Conservation (phyloP, 1,140 invertebrate genomes). For the Drosophila persimilis region DNA sequence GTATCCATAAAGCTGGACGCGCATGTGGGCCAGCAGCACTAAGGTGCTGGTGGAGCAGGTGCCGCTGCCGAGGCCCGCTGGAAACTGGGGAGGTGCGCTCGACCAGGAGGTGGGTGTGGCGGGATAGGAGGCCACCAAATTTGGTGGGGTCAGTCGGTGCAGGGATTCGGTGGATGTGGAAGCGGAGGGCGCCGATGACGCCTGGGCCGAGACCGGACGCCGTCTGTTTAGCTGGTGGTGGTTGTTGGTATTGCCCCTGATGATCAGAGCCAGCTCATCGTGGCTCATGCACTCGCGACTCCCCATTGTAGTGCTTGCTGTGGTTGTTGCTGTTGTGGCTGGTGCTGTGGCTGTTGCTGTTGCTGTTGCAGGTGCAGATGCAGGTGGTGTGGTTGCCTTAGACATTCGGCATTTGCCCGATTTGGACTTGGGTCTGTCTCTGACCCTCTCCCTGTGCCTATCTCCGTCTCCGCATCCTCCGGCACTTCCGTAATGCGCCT, state of each 20-base stretch:
- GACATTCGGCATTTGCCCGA: slow-evolving; percentile 46
- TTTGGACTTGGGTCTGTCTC: slow-evolving; percentile 30
- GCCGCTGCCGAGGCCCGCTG: slow-evolving; percentile 24
- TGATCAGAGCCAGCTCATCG: slow-evolving; percentile 75
- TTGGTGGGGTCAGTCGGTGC: slow-evolving; percentile 30
- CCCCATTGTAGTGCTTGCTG: slow-evolving; percentile 2
- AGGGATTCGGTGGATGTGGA: slow-evolving; percentile 65
- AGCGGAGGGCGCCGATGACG: slow-evolving; percentile 41
- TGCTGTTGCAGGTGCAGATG: background rate
- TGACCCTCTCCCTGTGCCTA: slow-evolving; percentile 6
- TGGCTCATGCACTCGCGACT: slow-evolving; percentile 65
- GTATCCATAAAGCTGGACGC: slow-evolving; percentile 53
- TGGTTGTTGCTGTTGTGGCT: background rate
- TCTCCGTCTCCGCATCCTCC: background rate
- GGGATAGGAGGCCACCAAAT: slow-evolving; percentile 53
- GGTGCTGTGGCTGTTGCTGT: too few relatives aligned
- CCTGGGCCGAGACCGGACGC: slow-evolving; percentile 25
- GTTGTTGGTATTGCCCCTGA: slow-evolving; percentile 37
- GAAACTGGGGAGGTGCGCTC: slow-evolving; percentile 58
- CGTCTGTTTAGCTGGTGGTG: slow-evolving; percentile 17
- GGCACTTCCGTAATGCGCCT: slow-evolving; percentile 58
- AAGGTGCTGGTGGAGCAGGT: slow-evolving; percentile 49
- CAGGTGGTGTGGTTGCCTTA: slow-evolving; percentile 30
- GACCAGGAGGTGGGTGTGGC: slow-evolving; percentile 71
- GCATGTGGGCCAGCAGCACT: slow-evolving; percentile 49